Evolutionary conservation across 1,140 invertebrate species (phyloP).

Genomic region (Hyles vespertilio): DNA sequence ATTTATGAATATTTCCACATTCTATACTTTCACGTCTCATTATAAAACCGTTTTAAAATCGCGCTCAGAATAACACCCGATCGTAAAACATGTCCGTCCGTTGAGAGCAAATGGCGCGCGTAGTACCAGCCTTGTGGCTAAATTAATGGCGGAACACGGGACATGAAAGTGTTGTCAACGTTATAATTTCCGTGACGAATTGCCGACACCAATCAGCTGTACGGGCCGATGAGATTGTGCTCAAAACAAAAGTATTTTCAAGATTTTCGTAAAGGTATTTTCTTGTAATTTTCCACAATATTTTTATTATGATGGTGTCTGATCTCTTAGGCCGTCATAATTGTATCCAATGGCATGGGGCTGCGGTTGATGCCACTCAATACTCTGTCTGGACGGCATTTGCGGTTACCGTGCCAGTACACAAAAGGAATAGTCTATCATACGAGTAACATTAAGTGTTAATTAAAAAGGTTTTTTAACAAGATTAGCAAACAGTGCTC

Average conservation of each 20-base stretch:
- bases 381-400: no score
- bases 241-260: conserved; percentile 1
- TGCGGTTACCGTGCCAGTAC: no score
- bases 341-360: no score
- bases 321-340: no score
- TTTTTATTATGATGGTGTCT: no score
- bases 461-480: no score
- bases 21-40: not conserved
- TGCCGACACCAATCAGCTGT: not conserved
- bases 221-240: conserved; percentile 1
- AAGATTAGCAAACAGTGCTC: no score
- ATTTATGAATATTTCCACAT: not conserved
- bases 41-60: conserved; percentile 11
- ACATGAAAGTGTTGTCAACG: conserved; percentile 10
- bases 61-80: conserved; percentile 3
- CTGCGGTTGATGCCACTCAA: no score
- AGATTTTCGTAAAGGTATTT: not conserved
- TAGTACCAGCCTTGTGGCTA: not conserved
- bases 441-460: no score
- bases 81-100: conserved; percentile 7
- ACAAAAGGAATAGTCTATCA: no score
- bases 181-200: conserved; percentile 9
- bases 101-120: conserved; percentile 2
- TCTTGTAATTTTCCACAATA: no score
- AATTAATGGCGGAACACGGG: not conserved